These are phyloP conservation scores for Typhlichthys subterraneus DNA, from an alignment of 2,797 vertebrate species.

Conservation along the genomic window DNA sequence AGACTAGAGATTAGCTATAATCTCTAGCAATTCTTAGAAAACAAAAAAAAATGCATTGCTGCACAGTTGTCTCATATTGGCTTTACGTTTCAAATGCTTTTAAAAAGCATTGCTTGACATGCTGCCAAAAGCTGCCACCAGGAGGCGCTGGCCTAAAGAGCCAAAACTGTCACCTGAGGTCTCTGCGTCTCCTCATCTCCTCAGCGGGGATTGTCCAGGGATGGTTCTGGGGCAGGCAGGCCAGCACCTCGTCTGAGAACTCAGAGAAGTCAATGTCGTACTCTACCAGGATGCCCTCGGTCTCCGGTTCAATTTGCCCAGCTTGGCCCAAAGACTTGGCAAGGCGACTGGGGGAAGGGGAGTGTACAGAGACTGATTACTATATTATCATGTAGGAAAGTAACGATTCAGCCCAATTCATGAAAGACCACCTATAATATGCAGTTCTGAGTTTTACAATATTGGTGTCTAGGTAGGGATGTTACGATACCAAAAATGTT, in stretches of 20 bases:
- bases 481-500: no score
- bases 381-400: neutral
- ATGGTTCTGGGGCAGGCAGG: conserved; percentile 85
- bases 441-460: no score
- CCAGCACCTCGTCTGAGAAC: conserved; percentile 86
- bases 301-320: conserved; percentile 95
- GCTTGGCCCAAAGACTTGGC: conserved; percentile 93
- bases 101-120: no score
- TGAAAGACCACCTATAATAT: no score
- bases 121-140: neutral
- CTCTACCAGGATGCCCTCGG: conserved; percentile 91
- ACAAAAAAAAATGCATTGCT: no score
- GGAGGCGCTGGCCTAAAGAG: neutral
- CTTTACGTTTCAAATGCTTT: no score
- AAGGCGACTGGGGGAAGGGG: conserved; percentile 77
- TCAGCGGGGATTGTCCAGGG: conserved; percentile 88
- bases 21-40: no score
- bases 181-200: conserved; percentile 85
- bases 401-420: no score
- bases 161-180: conserved; percentile 83
- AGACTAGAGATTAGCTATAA: neutral
- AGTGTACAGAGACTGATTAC: neutral
- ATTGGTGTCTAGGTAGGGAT: no score
- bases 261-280: conserved; percentile 93
- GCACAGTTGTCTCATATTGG: no score